Percentiles rank a stretch among this genome's conserved stretches.
Conservation (phyloP, 2,888 invertebrate genomes). For the Prosapia bicincta region DNA sequence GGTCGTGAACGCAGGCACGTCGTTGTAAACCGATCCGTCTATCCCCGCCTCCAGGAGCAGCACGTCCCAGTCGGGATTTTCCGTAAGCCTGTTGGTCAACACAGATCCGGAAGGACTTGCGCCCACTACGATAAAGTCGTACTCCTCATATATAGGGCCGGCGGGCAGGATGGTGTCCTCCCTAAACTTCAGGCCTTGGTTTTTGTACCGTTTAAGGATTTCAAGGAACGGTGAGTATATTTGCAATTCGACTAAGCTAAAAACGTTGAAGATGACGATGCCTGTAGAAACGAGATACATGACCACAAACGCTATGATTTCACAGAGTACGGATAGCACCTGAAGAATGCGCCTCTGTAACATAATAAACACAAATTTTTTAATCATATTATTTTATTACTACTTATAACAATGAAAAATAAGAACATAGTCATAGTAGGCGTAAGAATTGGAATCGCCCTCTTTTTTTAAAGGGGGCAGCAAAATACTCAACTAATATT, state of each 20-base stretch:
- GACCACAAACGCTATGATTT: no score
- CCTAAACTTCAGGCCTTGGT: constrained; percentile 14
- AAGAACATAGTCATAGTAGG: no score
- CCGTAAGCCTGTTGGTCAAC: constrained; percentile 66
- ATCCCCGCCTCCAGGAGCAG: constrained; percentile 63
- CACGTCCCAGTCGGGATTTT: constrained; percentile 57
- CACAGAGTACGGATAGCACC: no score
- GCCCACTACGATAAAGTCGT: constrained; percentile 31
- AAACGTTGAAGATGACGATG: not conserved
- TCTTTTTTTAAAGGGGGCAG: no score
- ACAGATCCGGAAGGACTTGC: constrained; percentile 59
- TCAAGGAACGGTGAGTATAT: not conserved
- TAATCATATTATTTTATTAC: no score
- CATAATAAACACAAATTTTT: no score
- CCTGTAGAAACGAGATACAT: not conserved
- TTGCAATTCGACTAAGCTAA: not conserved
- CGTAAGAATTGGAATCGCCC: no score
- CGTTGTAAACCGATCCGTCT: constrained; percentile 52
- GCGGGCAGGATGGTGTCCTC: constrained; percentile 28
- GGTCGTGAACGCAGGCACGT: constrained; percentile 56
- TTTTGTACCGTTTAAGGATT: not conserved
- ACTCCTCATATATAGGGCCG: constrained; percentile 24
- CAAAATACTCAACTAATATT: no score
- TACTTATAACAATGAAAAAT: no score
- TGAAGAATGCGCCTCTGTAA: no score